Base-by-base conservation (phyloP, 2,113 vertebrate species). In the Stegastes partitus region DNA sequence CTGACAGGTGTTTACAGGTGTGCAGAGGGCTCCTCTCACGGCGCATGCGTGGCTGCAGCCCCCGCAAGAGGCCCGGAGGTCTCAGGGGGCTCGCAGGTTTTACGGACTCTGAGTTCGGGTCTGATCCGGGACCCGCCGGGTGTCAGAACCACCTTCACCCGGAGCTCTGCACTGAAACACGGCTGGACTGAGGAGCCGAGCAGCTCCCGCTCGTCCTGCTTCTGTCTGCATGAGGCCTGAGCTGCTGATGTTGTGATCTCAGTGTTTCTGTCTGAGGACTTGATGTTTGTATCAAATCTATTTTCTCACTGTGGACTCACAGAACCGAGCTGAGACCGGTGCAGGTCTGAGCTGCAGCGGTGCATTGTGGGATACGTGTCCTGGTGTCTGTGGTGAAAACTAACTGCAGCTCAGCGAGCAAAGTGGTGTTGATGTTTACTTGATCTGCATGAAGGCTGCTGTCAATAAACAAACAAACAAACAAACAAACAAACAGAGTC, bases 241-340 rank as follows among this genome's bases (percentile, higher is more conserved):
- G 10, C 31, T 1, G 31, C 31, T 7, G 31, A 34, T 8, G 31
- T 34, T 9, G 31, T 34, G 31, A n/a, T n/a, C n/a, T 34, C 28
- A 18, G 12, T 49, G 12, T 19, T 49, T n/a, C 25, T 91, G 89
- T 87, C 89, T 91, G 87, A 87, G 34, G 79, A 78, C 77, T 87
- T 11, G 4, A 81, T 88, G 88, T 92, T 91, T 88, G 83, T 88
- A 90, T 49, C 0, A n/a, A 90, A 16, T 90, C 74, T 93, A 93
- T 93, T 92, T 92, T 92, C 92, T 57, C 91, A 91, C 26, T 28
- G 2, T 28, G 3, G 26, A 3, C 26, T 3, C 26, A 28, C 26
- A 28, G 26, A 28, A 28, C 31, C 10, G 31, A 9, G 10, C 31
- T 34, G 7, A 9, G 31, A 34, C 10, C 10, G 31, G 39, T 47